A percentile compares a stretch with the other conserved stretches of the same genome.
These are phyloP conservation scores for Ceramica pisi DNA, from an alignment of 2,888 invertebrate species.

Conservation along the genomic window DNA sequence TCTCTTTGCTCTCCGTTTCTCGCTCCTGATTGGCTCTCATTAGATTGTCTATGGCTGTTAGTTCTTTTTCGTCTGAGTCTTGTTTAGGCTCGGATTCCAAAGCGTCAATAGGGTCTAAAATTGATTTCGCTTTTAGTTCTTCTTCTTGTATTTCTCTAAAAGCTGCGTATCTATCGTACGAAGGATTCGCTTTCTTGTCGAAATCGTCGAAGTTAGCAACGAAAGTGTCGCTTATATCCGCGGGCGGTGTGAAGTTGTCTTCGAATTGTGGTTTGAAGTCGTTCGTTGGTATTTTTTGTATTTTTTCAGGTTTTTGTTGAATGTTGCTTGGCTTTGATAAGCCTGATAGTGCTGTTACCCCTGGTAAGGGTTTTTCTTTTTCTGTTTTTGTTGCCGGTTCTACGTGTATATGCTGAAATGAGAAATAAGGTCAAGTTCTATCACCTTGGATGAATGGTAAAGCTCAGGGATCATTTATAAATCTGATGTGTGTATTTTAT, in stretches of 20 bases:
- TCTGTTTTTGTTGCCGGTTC: slow-evolving; percentile 76
- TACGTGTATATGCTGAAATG: slow-evolving; percentile 83
- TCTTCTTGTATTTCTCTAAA: slow-evolving; percentile 96
- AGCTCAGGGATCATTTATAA: background rate
- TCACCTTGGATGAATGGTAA: background rate
- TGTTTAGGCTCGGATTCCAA: slow-evolving; percentile 77
- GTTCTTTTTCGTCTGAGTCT: slow-evolving; percentile 83
- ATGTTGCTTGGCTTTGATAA: slow-evolving; percentile 56
- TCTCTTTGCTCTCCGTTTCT: slow-evolving; percentile 76
- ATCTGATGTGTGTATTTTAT: background rate
- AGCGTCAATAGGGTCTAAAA: slow-evolving; percentile 78
- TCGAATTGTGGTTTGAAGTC: slow-evolving; percentile 91
- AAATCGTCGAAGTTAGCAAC: slow-evolving; percentile 93
- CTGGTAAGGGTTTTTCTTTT: slow-evolving; percentile 71
- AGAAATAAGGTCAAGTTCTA: background rate
- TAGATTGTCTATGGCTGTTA: slow-evolving; percentile 79
- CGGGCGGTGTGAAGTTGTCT: slow-evolving; percentile 91
- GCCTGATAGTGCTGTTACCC: slow-evolving; percentile 58
- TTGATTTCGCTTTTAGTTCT: slow-evolving; percentile 90
- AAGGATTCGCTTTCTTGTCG: slow-evolving; percentile 88
- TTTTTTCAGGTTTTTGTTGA: slow-evolving; percentile 50
- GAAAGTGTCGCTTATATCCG: slow-evolving; percentile 88
- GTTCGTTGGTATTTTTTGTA: slow-evolving; percentile 25
- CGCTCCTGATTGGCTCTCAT: slow-evolving; percentile 77
- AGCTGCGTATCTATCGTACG: slow-evolving; percentile 96